A percentile compares a stretch with the other conserved stretches of the same genome.
These are phyloP conservation scores for Hippoglossus stenolepis DNA, from an alignment of 2,113 vertebrate species.

Conservation along the genomic window DNA sequence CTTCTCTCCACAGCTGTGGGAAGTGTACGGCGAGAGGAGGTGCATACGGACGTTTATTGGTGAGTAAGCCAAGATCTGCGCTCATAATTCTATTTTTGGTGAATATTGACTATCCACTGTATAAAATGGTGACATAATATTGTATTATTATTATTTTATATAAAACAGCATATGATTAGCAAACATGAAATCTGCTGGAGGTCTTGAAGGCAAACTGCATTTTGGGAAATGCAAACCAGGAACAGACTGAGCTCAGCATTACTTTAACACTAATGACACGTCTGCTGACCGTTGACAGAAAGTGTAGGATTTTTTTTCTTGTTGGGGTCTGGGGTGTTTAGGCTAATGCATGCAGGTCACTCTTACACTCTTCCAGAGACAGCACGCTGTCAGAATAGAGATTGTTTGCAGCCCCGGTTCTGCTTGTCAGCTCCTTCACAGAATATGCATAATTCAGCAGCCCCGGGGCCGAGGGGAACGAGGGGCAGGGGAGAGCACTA, in stretches of 20 bases:
- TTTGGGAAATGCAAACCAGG: slow-evolving; percentile 42
- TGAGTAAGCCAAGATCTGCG: slow-evolving; percentile 71
- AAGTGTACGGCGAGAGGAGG: slow-evolving; percentile 96
- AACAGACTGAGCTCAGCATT: slow-evolving; percentile 52
- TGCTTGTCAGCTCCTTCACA: slow-evolving; percentile 74
- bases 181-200: slow-evolving; percentile 21
- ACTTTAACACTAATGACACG: slow-evolving; percentile 35
- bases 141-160: not conserved
- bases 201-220: slow-evolving; percentile 10
- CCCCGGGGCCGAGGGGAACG: slow-evolving; percentile 27
- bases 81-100: not conserved
- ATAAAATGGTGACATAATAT: not conserved
- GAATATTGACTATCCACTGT: not conserved
- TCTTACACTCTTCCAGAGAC: slow-evolving; percentile 40
- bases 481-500: slow-evolving; percentile 32
- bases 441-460: slow-evolving; percentile 78
- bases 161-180: slow-evolving; percentile 26
- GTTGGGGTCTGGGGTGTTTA: slow-evolving; percentile 1
- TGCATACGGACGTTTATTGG: slow-evolving; percentile 96
- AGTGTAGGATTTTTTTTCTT: not conserved
- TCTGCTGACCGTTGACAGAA: slow-evolving; percentile 47
- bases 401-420: slow-evolving; percentile 71
- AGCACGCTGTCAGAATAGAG: slow-evolving; percentile 65
- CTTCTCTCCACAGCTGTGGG: slow-evolving; percentile 87
- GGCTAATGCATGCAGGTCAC: slow-evolving; percentile 55